Percentiles rank a stretch among this genome's conserved stretches.
Conservation (phyloP, 1,140 invertebrate species). For the Brachionus koreanus region DNA sequence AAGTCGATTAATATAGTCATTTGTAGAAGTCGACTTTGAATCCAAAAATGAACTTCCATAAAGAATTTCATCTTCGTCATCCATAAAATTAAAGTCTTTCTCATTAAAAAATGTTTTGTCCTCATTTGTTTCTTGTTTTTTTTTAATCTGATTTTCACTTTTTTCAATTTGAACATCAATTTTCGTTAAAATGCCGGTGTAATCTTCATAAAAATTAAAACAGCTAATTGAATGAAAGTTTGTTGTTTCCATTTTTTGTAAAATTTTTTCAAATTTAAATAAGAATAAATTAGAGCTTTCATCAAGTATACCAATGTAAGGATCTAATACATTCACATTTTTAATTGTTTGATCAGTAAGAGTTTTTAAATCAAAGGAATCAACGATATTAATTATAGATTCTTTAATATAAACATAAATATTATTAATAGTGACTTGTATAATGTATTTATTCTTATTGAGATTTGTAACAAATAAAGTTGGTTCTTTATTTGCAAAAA, state of each 20-base stretch:
- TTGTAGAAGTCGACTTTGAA: background rate
- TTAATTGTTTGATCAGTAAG: background rate
- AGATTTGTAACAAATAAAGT: slow-evolving; percentile 10
- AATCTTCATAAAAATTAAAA: slow-evolving; percentile 14
- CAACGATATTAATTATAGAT: background rate
- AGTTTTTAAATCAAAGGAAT: background rate
- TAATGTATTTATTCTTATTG: background rate
- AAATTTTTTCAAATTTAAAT: background rate
- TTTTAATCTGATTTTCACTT: background rate
- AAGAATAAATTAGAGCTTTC: background rate
- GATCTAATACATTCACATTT: background rate
- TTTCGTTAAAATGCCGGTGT: background rate
- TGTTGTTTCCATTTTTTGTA: background rate
- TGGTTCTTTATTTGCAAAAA: background rate
- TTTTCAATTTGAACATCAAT: background rate
- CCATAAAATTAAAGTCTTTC: background rate
- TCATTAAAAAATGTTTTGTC: slow-evolving; percentile 3
- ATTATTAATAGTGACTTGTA: background rate
- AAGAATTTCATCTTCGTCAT: slow-evolving; percentile 20
- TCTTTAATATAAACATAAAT: slow-evolving; percentile 24
- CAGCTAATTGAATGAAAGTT: background rate
- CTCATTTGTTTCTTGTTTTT: background rate
- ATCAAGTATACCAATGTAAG: background rate
- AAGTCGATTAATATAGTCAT: background rate
- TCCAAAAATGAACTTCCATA: background rate